Conservation (phyloP, 2,113 vertebrate species). For the Chamaea fasciata region DNA sequence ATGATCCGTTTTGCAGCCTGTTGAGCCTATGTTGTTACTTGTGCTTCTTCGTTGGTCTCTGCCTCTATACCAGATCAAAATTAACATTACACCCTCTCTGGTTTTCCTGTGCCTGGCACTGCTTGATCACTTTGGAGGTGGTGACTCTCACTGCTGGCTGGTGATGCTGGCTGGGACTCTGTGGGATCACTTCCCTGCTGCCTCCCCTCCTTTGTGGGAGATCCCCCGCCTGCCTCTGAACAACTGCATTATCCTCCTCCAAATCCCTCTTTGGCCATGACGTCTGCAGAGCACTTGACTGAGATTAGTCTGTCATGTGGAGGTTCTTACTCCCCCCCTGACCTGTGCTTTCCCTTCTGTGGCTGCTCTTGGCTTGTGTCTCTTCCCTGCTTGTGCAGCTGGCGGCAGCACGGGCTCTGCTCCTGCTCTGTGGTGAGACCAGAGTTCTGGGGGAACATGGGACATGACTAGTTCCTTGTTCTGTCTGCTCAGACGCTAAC, state of each 20-base stretch:
- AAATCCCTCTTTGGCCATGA: conserved; percentile 28
- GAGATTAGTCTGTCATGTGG: conserved; percentile 41
- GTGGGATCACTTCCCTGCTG: not conserved
- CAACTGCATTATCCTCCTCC: conserved; percentile 8
- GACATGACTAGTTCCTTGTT: not conserved
- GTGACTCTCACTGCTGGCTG: not conserved
- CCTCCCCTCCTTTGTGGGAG: not conserved
- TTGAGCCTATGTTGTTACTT: not conserved
- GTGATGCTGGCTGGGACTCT: accelerated
- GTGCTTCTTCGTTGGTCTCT: not conserved
- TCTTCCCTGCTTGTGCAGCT: not conserved
- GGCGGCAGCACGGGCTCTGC: accelerated
- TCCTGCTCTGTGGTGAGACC: not conserved
- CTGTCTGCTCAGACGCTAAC: not conserved
- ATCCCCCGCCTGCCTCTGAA: not conserved
- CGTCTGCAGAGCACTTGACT: conserved; percentile 33
- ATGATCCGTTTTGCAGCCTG: not conserved
- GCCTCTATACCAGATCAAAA: not conserved
- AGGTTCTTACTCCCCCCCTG: conserved; percentile 5
- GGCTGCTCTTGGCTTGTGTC: not conserved
- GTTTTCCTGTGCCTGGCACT: not conserved
- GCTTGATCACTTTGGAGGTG: not conserved
- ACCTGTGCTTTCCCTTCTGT: not conserved
- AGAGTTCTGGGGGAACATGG: not conserved
- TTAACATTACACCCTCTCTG: not conserved